Conservation (phyloP, 1,140 invertebrate species). For the Hyposmocoma kahamanoa region DNA sequence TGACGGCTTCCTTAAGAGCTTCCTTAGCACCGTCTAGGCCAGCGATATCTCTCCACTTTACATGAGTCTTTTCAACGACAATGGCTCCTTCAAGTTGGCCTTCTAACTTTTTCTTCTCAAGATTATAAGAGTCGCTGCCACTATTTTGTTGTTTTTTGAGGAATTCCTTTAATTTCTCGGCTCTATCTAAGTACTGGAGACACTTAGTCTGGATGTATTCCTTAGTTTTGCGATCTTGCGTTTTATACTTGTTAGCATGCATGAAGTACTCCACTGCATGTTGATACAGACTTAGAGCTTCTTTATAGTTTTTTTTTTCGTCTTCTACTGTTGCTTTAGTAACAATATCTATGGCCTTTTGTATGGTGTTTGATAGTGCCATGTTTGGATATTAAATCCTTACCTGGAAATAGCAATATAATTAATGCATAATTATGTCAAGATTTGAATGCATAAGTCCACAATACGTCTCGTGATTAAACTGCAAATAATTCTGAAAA, state of each 20-base stretch:
- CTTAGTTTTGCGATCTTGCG: conserved; percentile 95
- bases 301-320: conserved; percentile 97
- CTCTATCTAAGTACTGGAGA: conserved; percentile 94
- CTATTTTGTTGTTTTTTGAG: conserved; percentile 92
- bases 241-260: conserved; percentile 99
- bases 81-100: conserved; percentile 96
- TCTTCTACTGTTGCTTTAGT: conserved; percentile 99
- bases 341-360: conserved; percentile 99
- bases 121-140: conserved; percentile 93
- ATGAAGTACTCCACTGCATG: conserved; percentile 98
- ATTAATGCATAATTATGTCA: background rate
- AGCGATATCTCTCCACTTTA: conserved; percentile 98
- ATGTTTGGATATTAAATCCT: conserved; percentile 47
- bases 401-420: background rate
- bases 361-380: conserved; percentile 81
- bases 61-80: conserved; percentile 96
- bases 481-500: too few species aligned
- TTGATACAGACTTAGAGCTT: conserved; percentile 95
- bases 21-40: conserved; percentile 98
- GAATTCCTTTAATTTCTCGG: conserved; percentile 97
- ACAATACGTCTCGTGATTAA: too few species aligned
- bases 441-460: too few species aligned
- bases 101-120: conserved; percentile 96
- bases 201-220: conserved; percentile 95
- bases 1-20: conserved; percentile 99